Conservation (phyloP, 53 echinoderm and acorn worm genomes). For the Zoroaster sp. region DNA sequence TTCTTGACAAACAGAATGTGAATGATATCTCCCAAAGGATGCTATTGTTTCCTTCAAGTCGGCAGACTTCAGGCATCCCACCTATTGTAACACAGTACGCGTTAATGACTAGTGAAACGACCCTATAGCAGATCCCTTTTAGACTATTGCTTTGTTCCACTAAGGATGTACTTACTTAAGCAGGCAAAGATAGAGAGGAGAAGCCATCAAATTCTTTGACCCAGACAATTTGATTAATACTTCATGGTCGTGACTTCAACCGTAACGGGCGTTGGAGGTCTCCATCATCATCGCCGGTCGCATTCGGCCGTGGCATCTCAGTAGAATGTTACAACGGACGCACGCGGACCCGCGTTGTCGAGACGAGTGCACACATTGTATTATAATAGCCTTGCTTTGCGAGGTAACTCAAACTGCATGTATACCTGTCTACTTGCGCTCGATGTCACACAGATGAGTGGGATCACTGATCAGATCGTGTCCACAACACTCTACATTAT, state of each 20-base stretch:
- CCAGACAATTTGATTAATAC: conserved; percentile 24
- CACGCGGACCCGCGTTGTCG: neutral
- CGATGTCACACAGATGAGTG: neutral
- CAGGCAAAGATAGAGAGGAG: neutral
- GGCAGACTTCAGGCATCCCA: neutral
- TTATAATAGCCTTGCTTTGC: neutral
- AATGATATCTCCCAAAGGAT: neutral
- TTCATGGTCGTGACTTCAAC: neutral
- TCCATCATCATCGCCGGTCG: neutral
- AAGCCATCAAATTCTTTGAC: neutral
- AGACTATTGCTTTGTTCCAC: neutral
- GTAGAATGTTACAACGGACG: too few relatives aligned
- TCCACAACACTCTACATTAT: neutral
- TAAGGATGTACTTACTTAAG: neutral
- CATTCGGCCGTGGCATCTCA: neutral
- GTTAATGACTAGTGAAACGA: too few relatives aligned
- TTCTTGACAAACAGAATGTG: neutral
- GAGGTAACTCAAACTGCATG: neutral
- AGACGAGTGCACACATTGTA: neutral
- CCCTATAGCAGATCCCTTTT: neutral
- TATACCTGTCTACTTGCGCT: neutral
- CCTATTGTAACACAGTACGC: neutral
- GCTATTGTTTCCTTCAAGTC: neutral
- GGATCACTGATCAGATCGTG: neutral
- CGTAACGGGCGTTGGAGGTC: neutral